Evolutionary conservation across 2,113 vertebrate genomes (phyloP).

Genomic region (Oenanthe melanoleuca): DNA sequence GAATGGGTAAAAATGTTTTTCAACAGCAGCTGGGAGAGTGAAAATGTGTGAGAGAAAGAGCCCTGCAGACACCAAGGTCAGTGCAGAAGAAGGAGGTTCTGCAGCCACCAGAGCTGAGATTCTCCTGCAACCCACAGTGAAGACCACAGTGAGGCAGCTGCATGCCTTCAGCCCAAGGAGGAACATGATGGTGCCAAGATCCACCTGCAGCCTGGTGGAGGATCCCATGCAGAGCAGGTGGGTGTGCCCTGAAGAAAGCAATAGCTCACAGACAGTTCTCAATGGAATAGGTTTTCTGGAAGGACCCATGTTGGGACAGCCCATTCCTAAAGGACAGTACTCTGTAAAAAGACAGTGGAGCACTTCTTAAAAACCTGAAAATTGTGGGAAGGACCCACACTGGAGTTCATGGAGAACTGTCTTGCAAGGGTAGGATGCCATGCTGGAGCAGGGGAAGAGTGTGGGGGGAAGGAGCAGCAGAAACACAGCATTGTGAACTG

Average conservation of each 20-base stretch:
- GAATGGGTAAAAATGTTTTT: background rate
- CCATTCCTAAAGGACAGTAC: background rate
- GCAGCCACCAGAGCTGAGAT: background rate
- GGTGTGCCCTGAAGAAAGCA: background rate
- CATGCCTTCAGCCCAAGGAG: background rate
- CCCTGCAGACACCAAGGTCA: background rate
- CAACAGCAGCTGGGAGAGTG: background rate
- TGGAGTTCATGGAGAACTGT: background rate
- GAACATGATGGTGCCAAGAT: background rate
- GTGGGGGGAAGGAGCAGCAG: background rate
- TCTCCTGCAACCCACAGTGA: background rate
- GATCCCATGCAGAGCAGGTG: rapidly evolving
- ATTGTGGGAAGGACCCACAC: background rate
- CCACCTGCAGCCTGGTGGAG: background rate
- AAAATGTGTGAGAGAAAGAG: background rate
- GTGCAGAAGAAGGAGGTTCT: background rate
- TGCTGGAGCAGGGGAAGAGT: rapidly evolving
- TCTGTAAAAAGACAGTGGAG: background rate
- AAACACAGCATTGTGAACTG: background rate
- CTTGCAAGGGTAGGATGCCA: background rate
- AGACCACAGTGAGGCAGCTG: background rate
- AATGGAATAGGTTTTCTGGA: background rate
- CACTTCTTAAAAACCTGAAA: background rate
- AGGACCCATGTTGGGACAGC: background rate
- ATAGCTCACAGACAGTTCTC: background rate